Evolutionary conservation across 1,140 invertebrate genomes (phyloP).

Genomic region (Drosophila navojoa): DNA sequence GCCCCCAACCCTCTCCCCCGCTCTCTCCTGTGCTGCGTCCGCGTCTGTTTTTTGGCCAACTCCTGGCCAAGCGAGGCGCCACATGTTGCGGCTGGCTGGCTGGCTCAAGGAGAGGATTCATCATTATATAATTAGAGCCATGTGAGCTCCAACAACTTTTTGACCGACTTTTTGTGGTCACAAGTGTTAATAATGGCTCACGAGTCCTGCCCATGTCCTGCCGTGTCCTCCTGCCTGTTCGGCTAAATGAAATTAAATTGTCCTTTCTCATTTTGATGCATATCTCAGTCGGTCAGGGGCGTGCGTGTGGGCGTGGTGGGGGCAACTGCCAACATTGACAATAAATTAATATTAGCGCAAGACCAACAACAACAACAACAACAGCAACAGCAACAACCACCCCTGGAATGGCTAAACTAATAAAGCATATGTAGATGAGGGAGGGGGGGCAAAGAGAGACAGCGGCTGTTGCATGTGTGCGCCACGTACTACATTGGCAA

Average conservation of each 20-base stretch:
- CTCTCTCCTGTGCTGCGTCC: neutral
- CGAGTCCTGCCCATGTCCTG: slow-evolving; percentile 45
- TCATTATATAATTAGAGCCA: slow-evolving; percentile 75
- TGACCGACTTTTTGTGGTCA: slow-evolving; percentile 77
- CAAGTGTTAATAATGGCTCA: slow-evolving; percentile 77
- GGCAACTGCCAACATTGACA: slow-evolving; percentile 48
- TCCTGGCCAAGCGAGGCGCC: slow-evolving; percentile 9
- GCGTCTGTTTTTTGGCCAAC: neutral
- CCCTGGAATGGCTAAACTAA: slow-evolving; percentile 67
- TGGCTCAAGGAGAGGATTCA: slow-evolving; percentile 44
- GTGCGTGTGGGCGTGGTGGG: neutral
- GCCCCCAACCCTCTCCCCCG: too few species aligned
- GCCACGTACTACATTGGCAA: slow-evolving; percentile 29
- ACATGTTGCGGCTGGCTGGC: slow-evolving; percentile 31
- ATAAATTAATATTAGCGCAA: slow-evolving; percentile 77
- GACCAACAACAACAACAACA: slow-evolving; percentile 19
- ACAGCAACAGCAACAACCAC: slow-evolving; percentile 12
- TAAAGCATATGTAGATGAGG: slow-evolving; percentile 69
- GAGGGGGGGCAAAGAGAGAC: neutral
- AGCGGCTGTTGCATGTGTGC: slow-evolving; percentile 41
- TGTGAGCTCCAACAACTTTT: slow-evolving; percentile 39
- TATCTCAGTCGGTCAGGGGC: slow-evolving; percentile 43
- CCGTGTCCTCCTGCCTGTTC: slow-evolving; percentile 21
- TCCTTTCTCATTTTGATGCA: slow-evolving; percentile 76
- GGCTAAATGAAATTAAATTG: slow-evolving; percentile 79